phyloP scores from a whole-genome alignment of 2,113 vertebrate species.

The Tetraodon nigroviridis region DNA sequence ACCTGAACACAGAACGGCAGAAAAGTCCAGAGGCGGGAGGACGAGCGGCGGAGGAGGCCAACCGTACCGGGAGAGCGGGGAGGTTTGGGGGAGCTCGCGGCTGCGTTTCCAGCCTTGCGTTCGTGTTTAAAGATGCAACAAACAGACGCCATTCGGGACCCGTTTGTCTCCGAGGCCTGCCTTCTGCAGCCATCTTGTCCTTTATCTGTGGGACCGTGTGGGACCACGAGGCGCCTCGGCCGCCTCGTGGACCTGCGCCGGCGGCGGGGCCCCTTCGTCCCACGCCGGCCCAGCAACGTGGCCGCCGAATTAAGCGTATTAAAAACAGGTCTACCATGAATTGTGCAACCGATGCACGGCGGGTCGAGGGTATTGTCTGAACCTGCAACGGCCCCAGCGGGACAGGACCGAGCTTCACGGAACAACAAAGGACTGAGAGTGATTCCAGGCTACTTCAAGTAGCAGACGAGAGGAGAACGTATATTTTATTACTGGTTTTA shows the following conservation, averaged over 20 bases:
- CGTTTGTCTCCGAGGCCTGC: neutral
- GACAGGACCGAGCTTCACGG: constrained; percentile 23
- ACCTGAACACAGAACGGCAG: neutral
- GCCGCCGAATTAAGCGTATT: constrained; percentile 1
- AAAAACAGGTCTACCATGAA: constrained; percentile 4
- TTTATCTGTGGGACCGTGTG: constrained; percentile 41
- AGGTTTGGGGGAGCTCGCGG: too few relatives aligned
- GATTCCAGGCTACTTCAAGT: too few relatives aligned
- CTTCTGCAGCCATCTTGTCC: constrained; percentile 22
- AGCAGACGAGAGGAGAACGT: constrained; percentile 55
- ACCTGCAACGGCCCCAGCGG: constrained; percentile 2
- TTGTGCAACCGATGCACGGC: constrained; percentile 2
- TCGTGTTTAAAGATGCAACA: too few relatives aligned
- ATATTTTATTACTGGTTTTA: constrained; percentile 70
- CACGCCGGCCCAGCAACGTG: constrained; percentile 5
- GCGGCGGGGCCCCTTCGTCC: constrained; percentile 34
- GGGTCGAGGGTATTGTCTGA: constrained; percentile 10
- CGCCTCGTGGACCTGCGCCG: constrained; percentile 43
- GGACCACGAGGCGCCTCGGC: constrained; percentile 47
- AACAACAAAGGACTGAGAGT: neutral
- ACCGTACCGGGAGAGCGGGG: neutral
- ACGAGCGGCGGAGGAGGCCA: neutral
- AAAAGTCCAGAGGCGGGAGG: neutral
- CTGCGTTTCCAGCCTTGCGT: neutral
- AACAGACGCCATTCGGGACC: neutral